Conservation (phyloP, 2,888 invertebrate genomes). For the Cephus sareptanus region DNA sequence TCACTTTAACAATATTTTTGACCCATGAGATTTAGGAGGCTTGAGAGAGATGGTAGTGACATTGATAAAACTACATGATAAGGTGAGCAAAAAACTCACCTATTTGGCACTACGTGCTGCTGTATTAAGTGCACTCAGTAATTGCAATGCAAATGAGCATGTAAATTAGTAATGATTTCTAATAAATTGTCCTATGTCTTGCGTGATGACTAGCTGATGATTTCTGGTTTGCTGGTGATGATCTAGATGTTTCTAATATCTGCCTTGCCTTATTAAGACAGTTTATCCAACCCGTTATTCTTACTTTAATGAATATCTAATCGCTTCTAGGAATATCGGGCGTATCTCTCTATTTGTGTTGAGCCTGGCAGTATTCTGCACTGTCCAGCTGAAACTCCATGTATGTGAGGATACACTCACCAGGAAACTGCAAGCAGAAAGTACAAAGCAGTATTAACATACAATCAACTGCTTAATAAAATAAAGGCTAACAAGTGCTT, state of each 20-base stretch:
- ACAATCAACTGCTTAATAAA: neutral
- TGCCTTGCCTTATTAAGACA: neutral
- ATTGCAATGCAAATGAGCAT: slow-evolving; percentile 51
- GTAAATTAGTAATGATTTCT: slow-evolving; percentile 55
- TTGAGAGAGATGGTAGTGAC: neutral
- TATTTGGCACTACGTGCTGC: slow-evolving; percentile 60
- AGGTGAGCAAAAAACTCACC: slow-evolving; percentile 37
- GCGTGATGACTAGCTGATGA: slow-evolving; percentile 59
- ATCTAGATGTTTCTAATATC: slow-evolving; percentile 36
- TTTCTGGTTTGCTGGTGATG: slow-evolving; percentile 44
- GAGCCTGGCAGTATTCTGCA: slow-evolving; percentile 98
- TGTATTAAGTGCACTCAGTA: slow-evolving; percentile 51
- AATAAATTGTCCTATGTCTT: slow-evolving; percentile 56
- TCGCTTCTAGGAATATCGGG: slow-evolving; percentile 40
- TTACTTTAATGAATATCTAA: slow-evolving; percentile 33
- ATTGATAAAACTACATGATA: neutral
- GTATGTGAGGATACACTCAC: slow-evolving; percentile 92
- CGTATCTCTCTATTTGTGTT: slow-evolving; percentile 87
- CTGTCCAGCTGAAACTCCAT: slow-evolving; percentile 99
- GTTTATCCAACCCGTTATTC: neutral
- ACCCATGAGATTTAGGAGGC: neutral
- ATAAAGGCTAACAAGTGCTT: neutral
- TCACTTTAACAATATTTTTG: neutral
- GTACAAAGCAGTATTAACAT: slow-evolving; percentile 4
- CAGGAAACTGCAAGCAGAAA: slow-evolving; percentile 78